Conservation (phyloP, 2,888 invertebrate species). For the Ichneumon xanthorius region DNA sequence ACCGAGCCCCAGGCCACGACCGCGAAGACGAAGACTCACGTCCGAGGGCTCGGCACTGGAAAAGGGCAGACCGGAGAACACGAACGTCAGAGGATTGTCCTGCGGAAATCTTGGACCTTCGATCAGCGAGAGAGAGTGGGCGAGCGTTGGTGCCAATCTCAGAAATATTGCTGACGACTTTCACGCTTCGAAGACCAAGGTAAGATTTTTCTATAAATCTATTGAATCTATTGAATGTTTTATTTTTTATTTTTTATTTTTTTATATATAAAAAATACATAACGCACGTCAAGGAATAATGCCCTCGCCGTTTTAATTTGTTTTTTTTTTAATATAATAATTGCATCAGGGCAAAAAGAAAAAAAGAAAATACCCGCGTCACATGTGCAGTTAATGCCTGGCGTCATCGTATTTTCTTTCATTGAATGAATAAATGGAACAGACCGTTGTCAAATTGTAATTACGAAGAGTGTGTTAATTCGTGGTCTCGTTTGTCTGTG, state of each 20-base stretch:
- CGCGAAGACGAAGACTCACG: slow-evolving; percentile 82
- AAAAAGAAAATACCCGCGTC: background rate
- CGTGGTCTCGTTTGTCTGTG: slow-evolving; percentile 5
- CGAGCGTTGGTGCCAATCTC: slow-evolving; percentile 82
- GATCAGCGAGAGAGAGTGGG: slow-evolving; percentile 81
- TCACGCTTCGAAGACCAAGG: slow-evolving; percentile 83
- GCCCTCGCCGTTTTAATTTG: background rate
- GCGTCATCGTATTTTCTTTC: background rate
- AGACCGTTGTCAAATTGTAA: slow-evolving; percentile 25
- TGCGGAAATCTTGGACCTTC: slow-evolving; percentile 77
- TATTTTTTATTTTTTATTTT: background rate
- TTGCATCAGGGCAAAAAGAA: background rate
- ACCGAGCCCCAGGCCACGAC: slow-evolving; percentile 83
- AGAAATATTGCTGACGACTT: slow-evolving; percentile 84
- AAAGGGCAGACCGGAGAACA: slow-evolving; percentile 75
- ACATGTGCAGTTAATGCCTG: background rate
- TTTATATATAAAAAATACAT: background rate
- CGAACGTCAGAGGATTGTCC: slow-evolving; percentile 69
- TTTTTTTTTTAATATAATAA: background rate
- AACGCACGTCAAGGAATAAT: background rate
- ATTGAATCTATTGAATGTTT: background rate
- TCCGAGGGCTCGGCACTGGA: slow-evolving; percentile 81
- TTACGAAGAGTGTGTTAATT: slow-evolving; percentile 38
- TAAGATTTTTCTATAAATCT: slow-evolving; percentile 68
- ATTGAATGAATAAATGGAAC: slow-evolving; percentile 19